phyloP scores from a whole-genome alignment of 2,113 vertebrate species.

The Colistium nudipinnis region DNA sequence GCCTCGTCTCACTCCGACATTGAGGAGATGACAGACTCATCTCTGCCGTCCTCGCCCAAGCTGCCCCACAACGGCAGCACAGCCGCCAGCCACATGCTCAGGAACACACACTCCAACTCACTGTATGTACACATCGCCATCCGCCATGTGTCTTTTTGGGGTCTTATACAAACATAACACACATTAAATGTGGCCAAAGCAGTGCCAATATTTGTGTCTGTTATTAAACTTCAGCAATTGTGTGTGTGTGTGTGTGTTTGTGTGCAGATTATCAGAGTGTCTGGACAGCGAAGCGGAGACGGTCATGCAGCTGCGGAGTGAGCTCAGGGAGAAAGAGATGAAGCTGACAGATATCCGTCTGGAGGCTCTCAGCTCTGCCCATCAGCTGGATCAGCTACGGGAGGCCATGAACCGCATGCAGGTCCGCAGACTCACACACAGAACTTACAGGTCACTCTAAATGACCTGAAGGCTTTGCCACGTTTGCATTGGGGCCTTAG shows the following conservation, averaged over 20 bases:
- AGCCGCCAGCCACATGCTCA: conserved; percentile 84
- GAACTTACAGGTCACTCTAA: too few relatives aligned
- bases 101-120: conserved; percentile 92
- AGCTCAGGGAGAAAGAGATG: conserved; percentile 98
- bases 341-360: conserved; percentile 97
- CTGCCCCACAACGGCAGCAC: conserved; percentile 88
- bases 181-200: too few relatives aligned
- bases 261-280: conserved; percentile 90
- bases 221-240: background rate
- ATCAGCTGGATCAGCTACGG: conserved; percentile 96
- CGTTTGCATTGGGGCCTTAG: too few relatives aligned
- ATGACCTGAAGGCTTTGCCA: too few relatives aligned
- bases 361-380: conserved; percentile 97
- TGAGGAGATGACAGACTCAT: conserved; percentile 98
- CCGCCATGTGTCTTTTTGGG: too few relatives aligned
- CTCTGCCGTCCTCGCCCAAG: conserved; percentile 94
- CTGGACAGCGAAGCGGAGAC: conserved; percentile 94
- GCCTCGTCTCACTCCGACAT: conserved; percentile 98
- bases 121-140: conserved; percentile 82
- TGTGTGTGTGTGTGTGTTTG: background rate
- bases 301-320: conserved; percentile 94
- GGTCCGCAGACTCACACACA: conserved; percentile 76
- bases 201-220: background rate
- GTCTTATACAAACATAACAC: too few relatives aligned
- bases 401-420: conserved; percentile 99